Base-by-base conservation (phyloP, 2,113 vertebrate genomes). In the Clarias batrachus region DNA sequence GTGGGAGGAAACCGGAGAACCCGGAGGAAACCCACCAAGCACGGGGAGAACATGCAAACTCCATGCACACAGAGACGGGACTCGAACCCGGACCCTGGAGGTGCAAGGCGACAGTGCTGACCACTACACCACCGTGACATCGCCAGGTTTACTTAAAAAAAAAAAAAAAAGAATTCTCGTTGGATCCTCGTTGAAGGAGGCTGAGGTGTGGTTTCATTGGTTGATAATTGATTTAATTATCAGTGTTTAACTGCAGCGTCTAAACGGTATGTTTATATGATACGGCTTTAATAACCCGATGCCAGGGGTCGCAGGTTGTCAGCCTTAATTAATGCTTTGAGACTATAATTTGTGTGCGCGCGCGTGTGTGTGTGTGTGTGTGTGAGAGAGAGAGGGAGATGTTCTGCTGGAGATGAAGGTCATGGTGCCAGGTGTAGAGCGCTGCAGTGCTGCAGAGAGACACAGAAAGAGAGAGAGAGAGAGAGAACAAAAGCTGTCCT, bases 401-500 rank as follows among this genome's bases (percentile, higher is more conserved):
- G 57, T 41, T 86, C 27, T 86, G 21, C 12, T 71, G 52, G 10
- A 81, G 30, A 21, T 82, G 68, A 87, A 87, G 85, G 85, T 87
- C 85, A 82, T 65, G 63, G 48, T 65, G 81, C 84, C 83, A 74
- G 63, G 77, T 84, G 57, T 89, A 71, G 16, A 84, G 81, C 80
- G 76, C 77, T 86, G 85, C 88, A 81, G 74, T 74, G 76, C 76
- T 85, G 27, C 84, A 66, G 17, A 74, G 27, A 70, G 77, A 30
- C 16, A 81, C 3, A 23, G 68, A 54, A 13, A 84, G 9, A 21
- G 57, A 54, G 41, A 59, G 48, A 85, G 41, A 41, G 13, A 83
- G 59, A 68, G 65, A 54, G 84, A 86, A 88, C 84, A 88, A 88
- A 86, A 76, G n/a, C 41, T 11, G 68, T 88, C 65, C 56, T 76